These are phyloP conservation scores for Trachelus stipa DNA, from an alignment of 2,888 invertebrate species.

Conservation along the genomic window DNA sequence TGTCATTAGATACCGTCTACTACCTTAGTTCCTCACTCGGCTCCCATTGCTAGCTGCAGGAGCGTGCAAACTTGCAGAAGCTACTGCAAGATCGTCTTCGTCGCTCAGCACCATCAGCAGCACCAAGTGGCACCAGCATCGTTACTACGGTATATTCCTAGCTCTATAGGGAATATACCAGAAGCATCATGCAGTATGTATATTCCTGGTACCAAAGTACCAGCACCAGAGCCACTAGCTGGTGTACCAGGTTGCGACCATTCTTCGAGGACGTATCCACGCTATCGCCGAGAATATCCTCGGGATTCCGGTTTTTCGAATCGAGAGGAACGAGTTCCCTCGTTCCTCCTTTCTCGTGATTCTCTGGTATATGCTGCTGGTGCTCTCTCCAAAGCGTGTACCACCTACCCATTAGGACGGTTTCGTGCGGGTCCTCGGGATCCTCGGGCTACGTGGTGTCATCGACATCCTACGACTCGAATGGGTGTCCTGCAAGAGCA, in stretches of 20 bases:
- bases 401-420: neutral
- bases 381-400: neutral
- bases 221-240: neutral
- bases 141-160: neutral
- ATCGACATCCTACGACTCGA: neutral
- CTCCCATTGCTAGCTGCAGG: neutral
- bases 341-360: neutral
- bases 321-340: neutral
- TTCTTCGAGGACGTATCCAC: neutral
- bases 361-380: neutral
- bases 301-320: neutral
- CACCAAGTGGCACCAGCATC: neutral
- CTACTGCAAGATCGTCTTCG: neutral
- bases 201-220: neutral
- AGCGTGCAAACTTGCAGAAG: neutral
- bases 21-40: neutral
- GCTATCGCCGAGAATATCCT: neutral
- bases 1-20: conserved; percentile 52
- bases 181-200: neutral
- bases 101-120: neutral
- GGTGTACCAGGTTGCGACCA: neutral
- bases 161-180: neutral
- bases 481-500: neutral
- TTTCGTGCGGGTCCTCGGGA: neutral
- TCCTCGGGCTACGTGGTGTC: neutral